Percentiles rank a stretch among this genome's conserved stretches.
Conservation (phyloP, 2,113 vertebrate genomes). For the Platichthys stellatus region DNA sequence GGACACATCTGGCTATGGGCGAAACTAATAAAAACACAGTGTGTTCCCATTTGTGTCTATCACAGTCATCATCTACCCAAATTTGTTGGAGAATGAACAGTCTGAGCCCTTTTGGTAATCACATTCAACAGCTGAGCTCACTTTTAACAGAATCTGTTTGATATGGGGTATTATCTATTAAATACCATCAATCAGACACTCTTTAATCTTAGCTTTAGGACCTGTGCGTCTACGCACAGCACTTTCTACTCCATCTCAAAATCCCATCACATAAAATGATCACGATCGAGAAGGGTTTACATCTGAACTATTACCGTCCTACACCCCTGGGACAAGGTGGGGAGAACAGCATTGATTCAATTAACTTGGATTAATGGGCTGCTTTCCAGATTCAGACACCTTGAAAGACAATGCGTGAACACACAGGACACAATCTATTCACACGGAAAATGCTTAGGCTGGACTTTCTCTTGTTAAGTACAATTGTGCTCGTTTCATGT, state of each 20-base stretch:
- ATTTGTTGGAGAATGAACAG: conserved; percentile 18
- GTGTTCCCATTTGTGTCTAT: conserved; percentile 37
- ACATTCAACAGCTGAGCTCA: conserved; percentile 30
- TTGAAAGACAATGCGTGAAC: conserved; percentile 51
- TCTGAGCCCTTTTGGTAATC: conserved; percentile 25
- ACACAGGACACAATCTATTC: conserved; percentile 50
- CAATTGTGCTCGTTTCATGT: conserved; percentile 45
- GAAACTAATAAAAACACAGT: conserved; percentile 48
- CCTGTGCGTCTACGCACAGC: conserved; percentile 10
- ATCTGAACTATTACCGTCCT: conserved; percentile 52
- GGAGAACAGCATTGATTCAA: conserved; percentile 66
- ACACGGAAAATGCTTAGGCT: conserved; percentile 63
- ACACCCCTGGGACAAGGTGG: conserved; percentile 48
- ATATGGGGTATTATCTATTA: conserved; percentile 9
- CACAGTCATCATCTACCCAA: conserved; percentile 5
- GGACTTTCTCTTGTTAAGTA: conserved; percentile 57
- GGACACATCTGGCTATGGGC: conserved; percentile 59
- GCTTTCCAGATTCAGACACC: conserved; percentile 62
- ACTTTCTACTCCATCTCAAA: conserved; percentile 26
- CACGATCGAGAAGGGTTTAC: conserved; percentile 41
- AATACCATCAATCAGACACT: conserved; percentile 29
- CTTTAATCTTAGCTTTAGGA: conserved; percentile 23
- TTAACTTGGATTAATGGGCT: conserved; percentile 74
- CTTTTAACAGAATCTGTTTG: conserved; percentile 5
- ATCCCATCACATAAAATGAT: conserved; percentile 33